These are phyloP conservation scores for Agrotis puta DNA, from an alignment of 2,888 invertebrate genomes.

Conservation along the genomic window DNA sequence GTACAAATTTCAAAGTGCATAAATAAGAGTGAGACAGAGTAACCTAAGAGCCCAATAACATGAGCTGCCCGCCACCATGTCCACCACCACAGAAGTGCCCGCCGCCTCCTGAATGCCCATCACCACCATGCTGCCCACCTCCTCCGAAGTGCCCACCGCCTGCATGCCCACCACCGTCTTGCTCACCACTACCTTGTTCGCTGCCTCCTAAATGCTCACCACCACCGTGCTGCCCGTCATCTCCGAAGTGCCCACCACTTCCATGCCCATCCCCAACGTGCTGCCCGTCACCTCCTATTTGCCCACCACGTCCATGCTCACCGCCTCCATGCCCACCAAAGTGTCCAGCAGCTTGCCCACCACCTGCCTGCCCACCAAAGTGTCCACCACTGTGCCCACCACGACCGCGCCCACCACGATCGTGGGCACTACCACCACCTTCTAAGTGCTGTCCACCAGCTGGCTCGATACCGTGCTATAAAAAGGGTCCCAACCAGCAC, in stretches of 20 bases:
- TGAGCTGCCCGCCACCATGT: neutral
- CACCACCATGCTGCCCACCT: neutral
- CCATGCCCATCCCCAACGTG: neutral
- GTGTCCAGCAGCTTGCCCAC: neutral
- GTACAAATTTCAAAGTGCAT: too few species aligned
- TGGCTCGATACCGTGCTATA: conserved; percentile 12
- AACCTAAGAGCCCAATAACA: too few species aligned
- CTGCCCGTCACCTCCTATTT: too few species aligned
- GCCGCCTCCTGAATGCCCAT: neutral
- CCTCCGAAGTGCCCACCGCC: conserved; percentile 1
- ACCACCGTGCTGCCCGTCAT: neutral
- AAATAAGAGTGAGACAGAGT: too few species aligned
- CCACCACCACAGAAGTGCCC: conserved; percentile 1
- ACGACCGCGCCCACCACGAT: neutral
- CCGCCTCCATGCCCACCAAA: neutral
- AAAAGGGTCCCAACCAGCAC: conserved; percentile 4
- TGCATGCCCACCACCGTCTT: conserved; percentile 1
- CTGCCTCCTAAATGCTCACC: neutral
- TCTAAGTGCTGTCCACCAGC: neutral
- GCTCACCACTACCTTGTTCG: neutral
- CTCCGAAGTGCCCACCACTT: neutral
- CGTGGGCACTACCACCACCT: too few species aligned
- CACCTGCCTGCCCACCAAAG: neutral
- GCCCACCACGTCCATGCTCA: neutral
- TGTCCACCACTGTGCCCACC: neutral